Evolutionary conservation across 2,113 vertebrate species (phyloP).

Genomic region (Dolichallabes microphthalmus): DNA sequence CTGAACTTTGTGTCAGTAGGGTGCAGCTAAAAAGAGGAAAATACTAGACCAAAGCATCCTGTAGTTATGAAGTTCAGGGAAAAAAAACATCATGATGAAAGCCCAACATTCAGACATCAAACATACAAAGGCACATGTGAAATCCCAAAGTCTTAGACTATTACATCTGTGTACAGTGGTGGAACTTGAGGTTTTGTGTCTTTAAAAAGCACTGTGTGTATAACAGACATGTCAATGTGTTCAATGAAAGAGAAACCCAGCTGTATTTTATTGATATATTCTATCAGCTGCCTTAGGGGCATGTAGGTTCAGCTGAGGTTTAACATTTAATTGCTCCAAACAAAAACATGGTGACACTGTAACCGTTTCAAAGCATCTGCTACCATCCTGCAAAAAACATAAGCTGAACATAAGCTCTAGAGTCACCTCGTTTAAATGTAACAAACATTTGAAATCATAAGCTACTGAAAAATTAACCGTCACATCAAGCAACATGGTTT

Average conservation of each 20-base stretch:
- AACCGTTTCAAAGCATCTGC: background rate
- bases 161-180: conserved; percentile 24
- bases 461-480: background rate
- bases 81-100: conserved; percentile 49
- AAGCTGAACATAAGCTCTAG: background rate
- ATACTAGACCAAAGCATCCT: conserved; percentile 23
- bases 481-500: background rate
- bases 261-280: background rate
- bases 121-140: conserved; percentile 25
- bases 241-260: background rate
- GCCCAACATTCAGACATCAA: conserved; percentile 28
- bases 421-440: background rate
- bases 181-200: background rate
- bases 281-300: background rate
- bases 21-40: conserved; percentile 37
- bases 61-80: conserved; percentile 39
- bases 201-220: background rate
- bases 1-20: conserved; percentile 13
- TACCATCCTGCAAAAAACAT: background rate
- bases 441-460: background rate
- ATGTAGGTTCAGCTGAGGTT: background rate
- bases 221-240: background rate
- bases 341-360: background rate
- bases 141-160: background rate
- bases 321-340: background rate